Percentiles rank a stretch among this genome's conserved stretches.
Evolutionary conservation across 2,888 invertebrate genomes (phyloP).

Genomic region (Conistra vaccinii): DNA sequence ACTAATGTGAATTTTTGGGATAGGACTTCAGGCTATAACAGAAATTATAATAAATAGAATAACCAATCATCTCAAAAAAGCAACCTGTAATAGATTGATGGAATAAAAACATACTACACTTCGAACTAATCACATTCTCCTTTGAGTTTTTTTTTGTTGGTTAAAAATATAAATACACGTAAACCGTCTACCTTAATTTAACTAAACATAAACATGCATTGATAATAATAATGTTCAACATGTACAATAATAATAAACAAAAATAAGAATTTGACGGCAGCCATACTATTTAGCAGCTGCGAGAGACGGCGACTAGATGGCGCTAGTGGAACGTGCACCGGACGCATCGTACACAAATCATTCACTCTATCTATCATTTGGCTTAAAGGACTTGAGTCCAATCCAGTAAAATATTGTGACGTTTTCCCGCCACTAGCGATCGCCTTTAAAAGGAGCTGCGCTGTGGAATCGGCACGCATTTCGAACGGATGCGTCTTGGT

Average conservation of each 20-base stretch:
- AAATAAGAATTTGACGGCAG: background rate
- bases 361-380: too few relatives aligned
- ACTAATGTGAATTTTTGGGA: background rate
- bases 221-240: background rate
- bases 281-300: too few relatives aligned
- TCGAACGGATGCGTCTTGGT: too few relatives aligned
- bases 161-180: background rate
- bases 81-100: background rate
- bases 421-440: too few relatives aligned
- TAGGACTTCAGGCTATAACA: background rate
- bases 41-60: background rate
- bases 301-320: too few relatives aligned
- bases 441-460: too few relatives aligned
- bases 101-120: background rate
- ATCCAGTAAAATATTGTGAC: too few relatives aligned
- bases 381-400: too few relatives aligned
- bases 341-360: too few relatives aligned
- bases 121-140: background rate
- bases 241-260: background rate
- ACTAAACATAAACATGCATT: constrained; percentile 16
- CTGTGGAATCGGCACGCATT: too few relatives aligned
- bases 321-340: too few relatives aligned
- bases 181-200: background rate
- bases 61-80: background rate
- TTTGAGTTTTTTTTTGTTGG: background rate